Evolutionary conservation across 2,113 vertebrate genomes (phyloP).

Genomic region (Murina feae): DNA sequence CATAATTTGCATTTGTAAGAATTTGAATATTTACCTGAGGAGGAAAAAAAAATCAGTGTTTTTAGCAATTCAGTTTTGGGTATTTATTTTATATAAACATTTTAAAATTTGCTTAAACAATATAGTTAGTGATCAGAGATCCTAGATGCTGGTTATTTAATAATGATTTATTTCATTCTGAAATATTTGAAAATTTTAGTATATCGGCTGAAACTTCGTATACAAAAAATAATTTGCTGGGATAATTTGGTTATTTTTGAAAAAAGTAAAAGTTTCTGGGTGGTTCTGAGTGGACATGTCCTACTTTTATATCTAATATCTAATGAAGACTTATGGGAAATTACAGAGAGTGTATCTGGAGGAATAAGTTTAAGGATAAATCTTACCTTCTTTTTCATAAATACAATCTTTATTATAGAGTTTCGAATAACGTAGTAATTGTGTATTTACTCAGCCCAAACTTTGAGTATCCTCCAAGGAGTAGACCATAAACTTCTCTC

Average conservation of each 20-base stretch:
- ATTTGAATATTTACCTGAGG: constrained; percentile 3
- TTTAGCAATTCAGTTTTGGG: not conserved
- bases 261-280: not conserved
- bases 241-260: constrained; percentile 23
- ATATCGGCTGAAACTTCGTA: constrained; percentile 1
- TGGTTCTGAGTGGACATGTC: not conserved
- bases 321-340: not conserved
- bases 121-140: not conserved
- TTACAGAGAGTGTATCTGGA: not conserved
- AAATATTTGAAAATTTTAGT: constrained; percentile 22
- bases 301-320: not conserved
- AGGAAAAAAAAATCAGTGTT: not conserved
- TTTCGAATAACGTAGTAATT: not conserved
- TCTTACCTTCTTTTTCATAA: not conserved
- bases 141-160: not conserved
- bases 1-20: constrained; percentile 13
- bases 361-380: not conserved
- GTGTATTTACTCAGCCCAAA: not conserved
- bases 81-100: constrained; percentile 23
- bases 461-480: not conserved
- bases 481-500: not conserved
- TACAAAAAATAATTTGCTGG: not conserved
- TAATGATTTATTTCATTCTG: constrained; percentile 1
- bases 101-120: constrained; percentile 12
- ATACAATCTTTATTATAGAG: not conserved